Evolutionary conservation across 2,888 invertebrate genomes (phyloP).

Genomic region (Bimastos eiseni): DNA sequence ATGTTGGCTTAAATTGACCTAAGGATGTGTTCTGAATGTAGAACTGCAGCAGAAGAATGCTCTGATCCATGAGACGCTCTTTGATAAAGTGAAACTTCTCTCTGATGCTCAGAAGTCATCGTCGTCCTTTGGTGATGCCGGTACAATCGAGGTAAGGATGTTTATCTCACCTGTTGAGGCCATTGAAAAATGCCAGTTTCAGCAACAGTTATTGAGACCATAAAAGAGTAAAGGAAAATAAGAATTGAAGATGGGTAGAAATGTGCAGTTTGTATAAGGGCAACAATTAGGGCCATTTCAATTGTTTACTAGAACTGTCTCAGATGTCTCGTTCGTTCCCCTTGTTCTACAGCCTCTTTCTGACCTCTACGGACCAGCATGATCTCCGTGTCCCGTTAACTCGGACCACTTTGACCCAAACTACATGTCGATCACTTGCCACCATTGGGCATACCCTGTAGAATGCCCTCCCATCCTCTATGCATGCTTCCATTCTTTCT

Average conservation of each 20-base stretch:
- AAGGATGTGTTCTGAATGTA: neutral
- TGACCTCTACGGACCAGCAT: too few relatives aligned
- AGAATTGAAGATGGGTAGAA: neutral
- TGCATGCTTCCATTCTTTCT: too few relatives aligned
- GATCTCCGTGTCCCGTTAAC: too few relatives aligned
- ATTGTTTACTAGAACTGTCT: neutral
- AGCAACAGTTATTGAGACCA: neutral
- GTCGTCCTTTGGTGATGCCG: neutral
- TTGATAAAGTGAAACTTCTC: neutral
- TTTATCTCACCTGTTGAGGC: neutral
- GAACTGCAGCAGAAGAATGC: constrained; percentile 9
- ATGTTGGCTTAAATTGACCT: neutral
- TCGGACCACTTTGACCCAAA: too few relatives aligned
- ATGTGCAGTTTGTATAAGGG: neutral
- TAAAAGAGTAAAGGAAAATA: neutral
- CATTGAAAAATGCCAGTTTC: neutral
- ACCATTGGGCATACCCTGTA: too few relatives aligned
- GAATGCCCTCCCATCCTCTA: too few relatives aligned
- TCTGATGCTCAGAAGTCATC: neutral
- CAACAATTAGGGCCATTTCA: neutral
- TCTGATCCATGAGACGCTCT: neutral
- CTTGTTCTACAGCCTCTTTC: too few relatives aligned
- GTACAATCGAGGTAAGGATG: neutral
- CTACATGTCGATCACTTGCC: too few relatives aligned
- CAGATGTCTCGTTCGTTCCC: too few relatives aligned